Percentiles rank a stretch among this genome's conserved stretches.
Conservation (phyloP, 1,140 invertebrate genomes). For the Neodiprion lecontei region DNA sequence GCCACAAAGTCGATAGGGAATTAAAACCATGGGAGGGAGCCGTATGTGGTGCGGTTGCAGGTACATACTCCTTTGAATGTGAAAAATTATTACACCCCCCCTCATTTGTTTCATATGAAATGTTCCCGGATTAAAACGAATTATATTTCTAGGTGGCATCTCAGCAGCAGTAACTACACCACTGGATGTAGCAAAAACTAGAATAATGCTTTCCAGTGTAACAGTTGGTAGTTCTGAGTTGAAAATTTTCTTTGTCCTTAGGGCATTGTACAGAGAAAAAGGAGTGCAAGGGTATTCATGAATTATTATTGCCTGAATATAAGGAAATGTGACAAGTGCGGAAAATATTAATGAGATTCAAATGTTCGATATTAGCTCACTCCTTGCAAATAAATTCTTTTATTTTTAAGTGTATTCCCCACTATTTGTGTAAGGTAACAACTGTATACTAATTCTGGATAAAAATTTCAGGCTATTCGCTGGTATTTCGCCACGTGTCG, state of each 20-base stretch:
- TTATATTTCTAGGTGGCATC: constrained; percentile 66
- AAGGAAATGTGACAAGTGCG: no score
- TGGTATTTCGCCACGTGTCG: constrained; percentile 78
- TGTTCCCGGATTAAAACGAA: not conserved
- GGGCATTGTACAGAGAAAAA: constrained; percentile 66
- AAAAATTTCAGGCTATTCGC: constrained; percentile 75
- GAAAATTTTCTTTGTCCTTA: constrained; percentile 42
- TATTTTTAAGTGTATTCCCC: no score
- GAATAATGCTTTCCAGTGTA: constrained; percentile 86
- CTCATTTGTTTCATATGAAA: not conserved
- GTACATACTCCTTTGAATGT: constrained; percentile 34
- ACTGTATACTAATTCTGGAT: no score
- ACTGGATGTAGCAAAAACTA: constrained; percentile 91
- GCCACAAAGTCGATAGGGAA: constrained; percentile 42
- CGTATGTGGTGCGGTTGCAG: constrained; percentile 67
- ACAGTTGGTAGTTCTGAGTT: constrained; percentile 34
- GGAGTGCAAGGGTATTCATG: constrained; percentile 71
- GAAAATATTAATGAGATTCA: no score
- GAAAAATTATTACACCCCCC: not conserved
- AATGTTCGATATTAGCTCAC: no score
- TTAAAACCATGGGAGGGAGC: constrained; percentile 62
- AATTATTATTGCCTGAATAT: constrained; percentile 8
- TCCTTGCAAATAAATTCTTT: no score
- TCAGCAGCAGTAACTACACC: constrained; percentile 87
- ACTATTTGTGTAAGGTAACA: no score